Conservation (phyloP, 2,113 vertebrate species). For the Pelusios castaneus region DNA sequence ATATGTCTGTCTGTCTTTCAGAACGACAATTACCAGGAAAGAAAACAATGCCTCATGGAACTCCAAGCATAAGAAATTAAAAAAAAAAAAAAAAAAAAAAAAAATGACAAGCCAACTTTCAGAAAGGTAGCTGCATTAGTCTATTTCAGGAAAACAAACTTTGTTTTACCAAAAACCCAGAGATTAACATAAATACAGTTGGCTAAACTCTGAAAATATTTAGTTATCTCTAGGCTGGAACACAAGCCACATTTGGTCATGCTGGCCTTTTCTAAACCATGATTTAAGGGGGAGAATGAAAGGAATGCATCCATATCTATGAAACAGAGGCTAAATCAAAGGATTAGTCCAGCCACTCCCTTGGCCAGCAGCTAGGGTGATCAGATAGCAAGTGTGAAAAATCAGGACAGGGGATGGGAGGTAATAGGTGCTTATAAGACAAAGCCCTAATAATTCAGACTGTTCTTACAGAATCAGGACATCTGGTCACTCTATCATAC, state of each 20-base stretch:
- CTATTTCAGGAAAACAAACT: no score
- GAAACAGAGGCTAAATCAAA: neutral
- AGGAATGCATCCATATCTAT: neutral
- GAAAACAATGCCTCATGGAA: neutral
- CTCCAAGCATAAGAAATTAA: neutral
- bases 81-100: no score
- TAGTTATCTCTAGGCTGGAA: neutral
- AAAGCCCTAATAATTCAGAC: no score
- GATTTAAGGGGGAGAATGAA: neutral
- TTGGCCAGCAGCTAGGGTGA: neutral
- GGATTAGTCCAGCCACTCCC: no score
- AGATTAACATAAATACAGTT: neutral
- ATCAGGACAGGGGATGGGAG: no score
- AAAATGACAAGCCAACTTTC: no score
- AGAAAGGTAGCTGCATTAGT: no score
- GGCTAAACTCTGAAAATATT: neutral
- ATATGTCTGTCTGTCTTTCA: accelerated
- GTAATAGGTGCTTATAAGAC: no score
- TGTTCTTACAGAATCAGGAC: no score
- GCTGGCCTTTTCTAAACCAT: neutral
- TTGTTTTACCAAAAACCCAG: no score
- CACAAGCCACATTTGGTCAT: neutral
- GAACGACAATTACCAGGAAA: neutral
- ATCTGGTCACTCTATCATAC: neutral
- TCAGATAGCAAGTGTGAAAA: no score